Base-by-base conservation (phyloP, 1,140 invertebrate genomes). In the Lasioglossum albipes region DNA sequence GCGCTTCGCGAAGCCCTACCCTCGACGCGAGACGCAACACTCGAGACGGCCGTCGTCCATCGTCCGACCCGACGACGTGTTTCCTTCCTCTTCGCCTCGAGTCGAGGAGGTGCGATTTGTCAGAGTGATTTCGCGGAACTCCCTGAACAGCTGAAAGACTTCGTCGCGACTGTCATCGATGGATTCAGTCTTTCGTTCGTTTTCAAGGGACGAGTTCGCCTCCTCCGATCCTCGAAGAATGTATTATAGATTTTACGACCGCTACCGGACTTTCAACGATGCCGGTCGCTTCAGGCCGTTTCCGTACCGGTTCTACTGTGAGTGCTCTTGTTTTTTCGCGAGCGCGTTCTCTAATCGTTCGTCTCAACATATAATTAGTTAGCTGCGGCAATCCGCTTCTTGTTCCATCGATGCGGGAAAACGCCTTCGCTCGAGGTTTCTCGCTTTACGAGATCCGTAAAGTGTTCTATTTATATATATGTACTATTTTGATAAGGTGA, bases 241-340 rank as follows among this genome's bases (percentile, higher is more conserved):
- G 93, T 90, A 89, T 89, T 93, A 93, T 82, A 89, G 93, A 90
- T 93, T 93, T 74, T 93, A 93, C 84, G 92, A 93, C 84, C 90
- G 92, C 18, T 93, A 93, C 83, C 92, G 92, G 22, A 76, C 88
- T 45, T 92, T 92, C 83, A 93, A 93, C 75, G 91, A 93, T 13
- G 52, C 3, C 49, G 89, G 89, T 9, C 87, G 89, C 7, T 79
- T 81, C 9, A 86, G 86, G n/a, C 85, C 86, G 36, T 93, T 93
- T 79, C 92, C 93, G 16, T 93, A 90, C 76, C 89, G 89, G 86
- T 92, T 93, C 84, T 91, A 93, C 70, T 93, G 93, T 93, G 87
- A 93, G 93, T 92, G 36, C 27, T 59, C n/a, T 57, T 16, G 52
- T 18, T 54, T 54, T 57, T 20, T 0, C 16, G 3, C 54, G 2